Evolutionary conservation across 2,797 vertebrate species (phyloP), one percentile per base, ranked within the genome.

Genomic region (Sylvilagus floridanus): DNA sequence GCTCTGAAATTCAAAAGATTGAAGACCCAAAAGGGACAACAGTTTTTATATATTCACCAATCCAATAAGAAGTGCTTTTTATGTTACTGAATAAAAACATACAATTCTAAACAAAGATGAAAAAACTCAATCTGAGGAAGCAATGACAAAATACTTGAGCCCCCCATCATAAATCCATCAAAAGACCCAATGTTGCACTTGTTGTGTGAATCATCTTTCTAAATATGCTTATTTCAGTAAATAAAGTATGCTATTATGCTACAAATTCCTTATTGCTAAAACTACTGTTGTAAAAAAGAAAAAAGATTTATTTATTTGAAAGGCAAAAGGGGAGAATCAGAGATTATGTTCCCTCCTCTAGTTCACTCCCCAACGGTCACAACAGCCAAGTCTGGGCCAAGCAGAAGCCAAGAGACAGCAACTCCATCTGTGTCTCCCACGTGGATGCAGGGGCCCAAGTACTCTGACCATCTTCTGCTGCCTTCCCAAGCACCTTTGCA

Each of bases 1-100:
- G 12, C 35, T 92, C 96, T 95, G 92, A 96, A 96, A 89, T 72
- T 77, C 90, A 26, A 35, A 93, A 91, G 32, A 90, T 84, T 26
- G 19, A 95, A 26, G 35, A 11, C 47, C 88, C 22, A 71, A 94
- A 93, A 94, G 76, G 30, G 28, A 52, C 30, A 37, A 14, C 37
- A 72, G 3, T 78, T 95, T 83, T 93, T 72, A 85, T 76, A 91
- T 35, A 54, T 32, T 87, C 57, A 24, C 57, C 92, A 81, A 42
- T 94, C 90, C 90, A 96, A 35, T n/a, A 82, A 76, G 32, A 93
- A 84, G 96, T 93, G 24, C 76, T 85, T 65, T 65, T 85, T 89
- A 82, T 83, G 60, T 21, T 88, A 22, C 72, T 90, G 86, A 60
- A 1, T 19, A 57, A 60, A 96, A 26, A 52, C 86, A 32, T 22